Evolutionary conservation across 2,113 vertebrate genomes (phyloP).

Genomic region (Pterophyllum scalare): DNA sequence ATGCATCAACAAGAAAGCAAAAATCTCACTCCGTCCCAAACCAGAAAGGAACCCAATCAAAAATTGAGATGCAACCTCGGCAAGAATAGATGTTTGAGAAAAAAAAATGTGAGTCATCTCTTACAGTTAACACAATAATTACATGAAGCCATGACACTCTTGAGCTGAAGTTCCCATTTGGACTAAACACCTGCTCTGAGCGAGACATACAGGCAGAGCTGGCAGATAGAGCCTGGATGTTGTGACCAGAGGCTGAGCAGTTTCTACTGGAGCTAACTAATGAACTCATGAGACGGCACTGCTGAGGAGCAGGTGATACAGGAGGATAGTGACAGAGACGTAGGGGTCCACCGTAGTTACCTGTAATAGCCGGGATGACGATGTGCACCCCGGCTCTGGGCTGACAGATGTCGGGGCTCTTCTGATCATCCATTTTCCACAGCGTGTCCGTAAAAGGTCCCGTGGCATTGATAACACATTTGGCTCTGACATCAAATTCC

Average conservation of each 20-base stretch:
- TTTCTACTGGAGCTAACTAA: conserved; percentile 61
- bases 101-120: conserved; percentile 32
- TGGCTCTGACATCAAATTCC: conserved; percentile 98
- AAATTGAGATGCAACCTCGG: conserved; percentile 31
- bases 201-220: conserved; percentile 36
- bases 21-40: conserved; percentile 38
- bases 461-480: conserved; percentile 98
- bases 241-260: conserved; percentile 58
- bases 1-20: conserved; percentile 65
- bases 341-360: conserved; percentile 79
- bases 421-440: conserved; percentile 92
- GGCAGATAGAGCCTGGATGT: conserved; percentile 47
- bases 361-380: conserved; percentile 92
- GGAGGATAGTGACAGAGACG: conserved; percentile 75
- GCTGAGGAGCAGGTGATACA: conserved; percentile 75
- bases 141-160: conserved; percentile 16
- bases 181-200: conserved; percentile 35
- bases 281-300: conserved; percentile 70
- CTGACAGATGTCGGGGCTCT: conserved; percentile 90
- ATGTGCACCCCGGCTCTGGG: conserved; percentile 89
- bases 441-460: conserved; percentile 92
- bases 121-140: conserved; percentile 28
- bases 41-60: conserved; percentile 49
- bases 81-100: conserved; percentile 46
- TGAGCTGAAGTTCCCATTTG: conserved; percentile 18